These are phyloP conservation scores for Danionella cerebrum DNA, from an alignment of 2,113 vertebrate genomes.

Conservation along the genomic window DNA sequence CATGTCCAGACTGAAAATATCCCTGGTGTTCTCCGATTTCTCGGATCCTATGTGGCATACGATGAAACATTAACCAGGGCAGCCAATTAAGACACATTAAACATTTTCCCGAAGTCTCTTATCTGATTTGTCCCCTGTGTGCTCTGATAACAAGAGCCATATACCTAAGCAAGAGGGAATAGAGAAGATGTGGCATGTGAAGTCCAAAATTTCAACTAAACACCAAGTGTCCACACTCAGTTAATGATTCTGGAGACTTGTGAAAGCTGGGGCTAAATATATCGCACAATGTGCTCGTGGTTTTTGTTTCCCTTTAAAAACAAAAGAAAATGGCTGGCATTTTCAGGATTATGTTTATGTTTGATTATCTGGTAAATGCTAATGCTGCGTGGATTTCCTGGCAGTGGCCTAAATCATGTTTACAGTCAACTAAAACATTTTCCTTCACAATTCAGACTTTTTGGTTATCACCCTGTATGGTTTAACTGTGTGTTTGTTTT, in stretches of 20 bases:
- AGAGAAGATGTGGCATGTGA: background rate
- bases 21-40: background rate
- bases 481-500: no score
- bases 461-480: no score
- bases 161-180: background rate
- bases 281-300: background rate
- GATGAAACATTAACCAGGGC: constrained; percentile 6
- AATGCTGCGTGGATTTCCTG: background rate
- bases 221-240: background rate
- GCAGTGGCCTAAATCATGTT: background rate
- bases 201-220: constrained; percentile 1
- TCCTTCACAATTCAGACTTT: no score
- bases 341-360: background rate
- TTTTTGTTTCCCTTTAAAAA: background rate
- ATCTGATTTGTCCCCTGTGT: background rate
- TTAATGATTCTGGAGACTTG: constrained; percentile 4
- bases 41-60: background rate
- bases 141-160: background rate
- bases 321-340: background rate
- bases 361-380: background rate
- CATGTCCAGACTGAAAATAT: constrained; percentile 6
- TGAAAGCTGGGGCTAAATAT: background rate
- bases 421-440: no score
- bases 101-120: constrained; percentile 7
- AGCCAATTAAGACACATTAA: background rate